A percentile compares a stretch with the other conserved stretches of the same genome.
Conservation (phyloP, 2,888 invertebrate species). For the Catocala fraxini region DNA sequence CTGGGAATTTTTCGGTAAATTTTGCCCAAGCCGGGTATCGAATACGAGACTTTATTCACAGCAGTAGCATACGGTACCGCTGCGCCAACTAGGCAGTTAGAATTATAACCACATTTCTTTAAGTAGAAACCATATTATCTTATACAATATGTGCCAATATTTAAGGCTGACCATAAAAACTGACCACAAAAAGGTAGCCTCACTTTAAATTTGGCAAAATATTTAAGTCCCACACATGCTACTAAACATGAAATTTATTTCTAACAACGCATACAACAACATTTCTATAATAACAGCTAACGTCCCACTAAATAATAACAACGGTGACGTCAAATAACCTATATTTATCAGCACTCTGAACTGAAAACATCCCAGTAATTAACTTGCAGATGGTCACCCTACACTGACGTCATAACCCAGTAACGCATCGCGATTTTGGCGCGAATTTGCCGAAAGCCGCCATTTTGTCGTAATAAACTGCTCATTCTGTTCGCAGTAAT, state of each 20-base stretch:
- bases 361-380: constrained; percentile 10
- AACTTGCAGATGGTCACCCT: constrained; percentile 24
- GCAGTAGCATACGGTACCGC: no score
- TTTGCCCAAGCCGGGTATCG: no score
- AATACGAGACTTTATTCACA: no score
- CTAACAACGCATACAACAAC: background rate
- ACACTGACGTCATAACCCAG: constrained; percentile 45
- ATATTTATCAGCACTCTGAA: background rate
- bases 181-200: no score
- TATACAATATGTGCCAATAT: no score
- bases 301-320: background rate
- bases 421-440: constrained; percentile 45
- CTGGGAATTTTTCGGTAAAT: no score
- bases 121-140: no score
- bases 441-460: constrained; percentile 51
- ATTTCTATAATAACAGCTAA: background rate
- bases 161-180: no score
- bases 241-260: background rate
- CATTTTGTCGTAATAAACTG: constrained; percentile 49
- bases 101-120: no score
- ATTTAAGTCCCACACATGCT: background rate
- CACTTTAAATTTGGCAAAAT: background rate
- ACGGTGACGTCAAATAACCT: background rate
- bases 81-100: no score
- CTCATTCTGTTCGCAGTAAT: constrained; percentile 25